Evolutionary conservation across 2,888 invertebrate genomes (phyloP).

Genomic region (Cylindroiulus punctatus): DNA sequence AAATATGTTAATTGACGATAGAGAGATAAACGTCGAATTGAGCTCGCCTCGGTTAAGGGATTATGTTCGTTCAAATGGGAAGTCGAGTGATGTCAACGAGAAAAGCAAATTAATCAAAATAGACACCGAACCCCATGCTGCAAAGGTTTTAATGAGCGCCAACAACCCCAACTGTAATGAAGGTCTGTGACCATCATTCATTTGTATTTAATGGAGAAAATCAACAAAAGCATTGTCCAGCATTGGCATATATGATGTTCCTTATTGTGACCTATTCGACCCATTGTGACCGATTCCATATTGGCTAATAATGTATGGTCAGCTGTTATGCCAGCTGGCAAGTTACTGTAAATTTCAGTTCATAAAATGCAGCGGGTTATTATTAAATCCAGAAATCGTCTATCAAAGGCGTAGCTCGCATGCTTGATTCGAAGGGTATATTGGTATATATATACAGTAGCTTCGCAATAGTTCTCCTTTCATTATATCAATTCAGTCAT

Average conservation of each 20-base stretch:
- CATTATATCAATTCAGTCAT: background rate
- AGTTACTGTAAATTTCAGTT: background rate
- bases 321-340: no score
- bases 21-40: background rate
- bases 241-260: no score
- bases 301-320: no score
- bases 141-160: background rate
- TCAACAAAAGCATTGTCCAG: background rate
- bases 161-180: background rate
- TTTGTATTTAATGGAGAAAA: background rate
- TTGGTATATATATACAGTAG: no score
- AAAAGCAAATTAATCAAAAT: background rate
- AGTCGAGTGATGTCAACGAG: background rate
- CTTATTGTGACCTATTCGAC: no score
- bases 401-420: background rate
- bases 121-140: background rate
- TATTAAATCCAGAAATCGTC: background rate
- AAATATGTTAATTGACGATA: slow-evolving; percentile 26
- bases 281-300: no score
- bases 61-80: background rate
- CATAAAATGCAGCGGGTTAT: background rate
- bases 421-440: background rate
- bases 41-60: background rate
- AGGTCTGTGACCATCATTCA: background rate
- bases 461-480: background rate